Evolutionary conservation across 2,888 invertebrate genomes (phyloP).

Genomic region (Ectemnius lituratus): DNA sequence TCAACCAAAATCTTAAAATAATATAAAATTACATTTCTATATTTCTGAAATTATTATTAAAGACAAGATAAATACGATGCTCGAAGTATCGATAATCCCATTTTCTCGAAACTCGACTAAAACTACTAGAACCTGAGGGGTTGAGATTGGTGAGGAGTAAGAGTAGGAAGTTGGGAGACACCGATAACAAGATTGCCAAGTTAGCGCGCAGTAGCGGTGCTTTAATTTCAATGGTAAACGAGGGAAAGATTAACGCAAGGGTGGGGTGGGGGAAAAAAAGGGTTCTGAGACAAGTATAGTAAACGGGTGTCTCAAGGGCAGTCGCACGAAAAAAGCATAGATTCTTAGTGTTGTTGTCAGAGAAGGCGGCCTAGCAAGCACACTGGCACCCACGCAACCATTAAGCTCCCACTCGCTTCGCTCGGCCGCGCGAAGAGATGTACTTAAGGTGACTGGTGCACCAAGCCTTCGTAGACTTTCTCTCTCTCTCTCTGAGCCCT

Average conservation of each 20-base stretch:
- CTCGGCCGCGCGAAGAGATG: constrained; percentile 41
- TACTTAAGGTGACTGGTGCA: constrained; percentile 65
- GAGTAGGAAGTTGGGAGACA: constrained; percentile 1
- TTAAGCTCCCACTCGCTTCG: constrained; percentile 58
- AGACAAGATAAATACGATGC: no score
- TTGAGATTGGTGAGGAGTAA: no score
- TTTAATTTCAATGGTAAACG: constrained; percentile 49
- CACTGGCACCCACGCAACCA: constrained; percentile 70
- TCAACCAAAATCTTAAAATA: no score
- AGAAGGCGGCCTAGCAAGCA: constrained; percentile 51
- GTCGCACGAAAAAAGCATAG: constrained; percentile 60
- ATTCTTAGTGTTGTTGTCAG: constrained; percentile 52
- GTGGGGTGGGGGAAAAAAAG: no score
- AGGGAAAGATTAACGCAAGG: no score
- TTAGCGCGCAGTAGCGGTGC: no score
- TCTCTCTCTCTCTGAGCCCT: constrained; percentile 47
- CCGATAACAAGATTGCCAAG: no score
- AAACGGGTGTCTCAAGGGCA: constrained; percentile 46
- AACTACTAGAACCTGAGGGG: no score
- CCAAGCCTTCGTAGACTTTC: constrained; percentile 52
- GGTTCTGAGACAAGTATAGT: constrained; percentile 9
- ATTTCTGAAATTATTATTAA: no score
- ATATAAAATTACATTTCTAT: no score
- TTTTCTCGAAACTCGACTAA: no score
- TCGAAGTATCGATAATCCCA: no score